Evolutionary conservation across 2,113 vertebrate species (phyloP).

Genomic region (Leucoraja erinaceus): DNA sequence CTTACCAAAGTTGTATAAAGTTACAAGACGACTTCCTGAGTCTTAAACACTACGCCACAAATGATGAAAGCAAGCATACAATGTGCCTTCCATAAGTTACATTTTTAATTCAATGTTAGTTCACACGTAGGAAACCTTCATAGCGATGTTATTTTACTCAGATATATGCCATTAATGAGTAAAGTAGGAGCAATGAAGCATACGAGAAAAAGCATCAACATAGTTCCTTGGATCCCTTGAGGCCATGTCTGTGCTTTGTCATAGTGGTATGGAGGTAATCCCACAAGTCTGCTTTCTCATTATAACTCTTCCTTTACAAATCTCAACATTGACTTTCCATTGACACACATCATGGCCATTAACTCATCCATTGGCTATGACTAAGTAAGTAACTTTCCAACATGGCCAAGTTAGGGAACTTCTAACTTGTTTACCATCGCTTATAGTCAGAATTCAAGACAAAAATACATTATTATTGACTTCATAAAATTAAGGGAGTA

Average conservation of each 20-base stretch:
- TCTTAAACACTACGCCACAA: too few relatives aligned
- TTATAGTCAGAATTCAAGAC: not conserved
- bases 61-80: too few relatives aligned
- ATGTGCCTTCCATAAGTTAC: too few relatives aligned
- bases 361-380: not conserved
- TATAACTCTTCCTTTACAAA: not conserved
- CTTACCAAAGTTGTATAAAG: too few relatives aligned
- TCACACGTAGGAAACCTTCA: not conserved
- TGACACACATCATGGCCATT: not conserved
- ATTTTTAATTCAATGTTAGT: not conserved
- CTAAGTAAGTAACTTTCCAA: not conserved
- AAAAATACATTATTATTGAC: too few relatives aligned
- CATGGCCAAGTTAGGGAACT: not conserved
- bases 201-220: not conserved
- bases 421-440: not conserved
- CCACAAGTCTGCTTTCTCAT: not conserved
- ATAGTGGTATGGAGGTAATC: not conserved
- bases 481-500: not conserved
- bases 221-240: not conserved
- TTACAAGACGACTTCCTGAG: too few relatives aligned
- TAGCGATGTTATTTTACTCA: not conserved
- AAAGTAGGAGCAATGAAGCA: not conserved
- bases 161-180: not conserved
- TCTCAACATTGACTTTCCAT: not conserved
- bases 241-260: not conserved